Evolutionary conservation across 1,140 invertebrate species (phyloP).

Genomic region (Popillia japonica): DNA sequence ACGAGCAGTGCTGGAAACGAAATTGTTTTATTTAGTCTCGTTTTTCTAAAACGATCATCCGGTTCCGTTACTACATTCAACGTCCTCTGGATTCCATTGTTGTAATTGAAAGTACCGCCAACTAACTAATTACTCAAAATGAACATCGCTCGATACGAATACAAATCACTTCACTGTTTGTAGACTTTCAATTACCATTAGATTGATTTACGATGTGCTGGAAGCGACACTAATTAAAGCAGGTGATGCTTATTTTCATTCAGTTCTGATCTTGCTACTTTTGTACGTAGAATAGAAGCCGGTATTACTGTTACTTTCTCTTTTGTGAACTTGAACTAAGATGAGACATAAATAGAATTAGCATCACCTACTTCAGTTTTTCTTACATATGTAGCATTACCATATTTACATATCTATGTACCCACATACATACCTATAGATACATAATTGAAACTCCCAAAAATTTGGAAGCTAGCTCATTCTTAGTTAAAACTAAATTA

Average conservation of each 20-base stretch:
- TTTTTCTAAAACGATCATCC: background rate
- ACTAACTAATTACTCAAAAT: background rate
- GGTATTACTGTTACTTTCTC: too few relatives aligned
- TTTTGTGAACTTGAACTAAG: too few relatives aligned
- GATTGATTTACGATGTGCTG: background rate
- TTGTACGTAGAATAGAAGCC: too few relatives aligned
- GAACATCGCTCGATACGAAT: background rate
- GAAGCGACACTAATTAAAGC: background rate
- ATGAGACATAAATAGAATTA: too few relatives aligned
- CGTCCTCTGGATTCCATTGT: background rate
- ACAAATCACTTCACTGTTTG: constrained; percentile 1
- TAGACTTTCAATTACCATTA: background rate
- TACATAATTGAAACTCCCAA: too few relatives aligned
- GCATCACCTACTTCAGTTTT: too few relatives aligned
- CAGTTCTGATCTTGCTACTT: too few relatives aligned
- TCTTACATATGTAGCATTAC: too few relatives aligned
- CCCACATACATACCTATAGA: too few relatives aligned
- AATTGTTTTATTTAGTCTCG: constrained; percentile 12
- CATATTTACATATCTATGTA: too few relatives aligned
- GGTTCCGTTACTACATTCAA: background rate
- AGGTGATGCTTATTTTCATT: background rate
- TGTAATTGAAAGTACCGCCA: background rate
- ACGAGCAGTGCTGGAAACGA: background rate
- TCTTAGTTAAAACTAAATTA: too few relatives aligned
- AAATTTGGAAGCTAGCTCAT: too few relatives aligned